Evolutionary conservation across 2,888 invertebrate genomes (phyloP).

Genomic region (Agriopis aurantiaria): DNA sequence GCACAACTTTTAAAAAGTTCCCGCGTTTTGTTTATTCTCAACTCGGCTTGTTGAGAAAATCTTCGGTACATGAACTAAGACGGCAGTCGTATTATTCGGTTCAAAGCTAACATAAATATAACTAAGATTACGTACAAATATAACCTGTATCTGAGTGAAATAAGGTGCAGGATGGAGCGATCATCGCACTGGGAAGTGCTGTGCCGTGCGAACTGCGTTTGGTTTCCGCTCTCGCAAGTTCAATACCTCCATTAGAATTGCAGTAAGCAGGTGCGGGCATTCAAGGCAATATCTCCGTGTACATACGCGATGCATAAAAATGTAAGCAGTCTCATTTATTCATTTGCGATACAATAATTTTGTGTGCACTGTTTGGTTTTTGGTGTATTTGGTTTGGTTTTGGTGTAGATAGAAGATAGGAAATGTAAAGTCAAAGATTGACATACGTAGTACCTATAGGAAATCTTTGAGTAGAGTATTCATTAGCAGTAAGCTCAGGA

Average conservation of each 20-base stretch:
- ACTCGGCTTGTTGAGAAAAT: not conserved
- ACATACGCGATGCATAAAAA: not conserved
- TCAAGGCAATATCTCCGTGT: slow-evolving; percentile 48
- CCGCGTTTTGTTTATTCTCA: not conserved
- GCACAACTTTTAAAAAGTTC: not conserved
- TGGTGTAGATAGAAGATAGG: too few species aligned
- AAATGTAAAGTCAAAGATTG: too few species aligned
- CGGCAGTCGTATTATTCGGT: not conserved
- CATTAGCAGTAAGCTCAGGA: too few species aligned
- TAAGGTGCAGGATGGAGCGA: slow-evolving; percentile 17
- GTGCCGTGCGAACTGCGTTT: slow-evolving; percentile 66
- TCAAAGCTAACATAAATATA: not conserved
- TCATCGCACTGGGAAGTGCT: slow-evolving; percentile 45
- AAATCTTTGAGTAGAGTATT: too few species aligned
- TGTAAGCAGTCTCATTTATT: not conserved
- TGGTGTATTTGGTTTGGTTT: too few species aligned
- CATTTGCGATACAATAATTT: too few species aligned
- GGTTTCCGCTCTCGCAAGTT: slow-evolving; percentile 72
- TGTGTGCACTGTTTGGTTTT: too few species aligned
- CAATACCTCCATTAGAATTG: slow-evolving; percentile 68
- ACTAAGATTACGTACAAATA: slow-evolving; percentile 10
- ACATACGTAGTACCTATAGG: too few species aligned
- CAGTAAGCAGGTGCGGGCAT: slow-evolving; percentile 52
- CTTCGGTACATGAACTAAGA: not conserved
- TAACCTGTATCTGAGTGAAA: slow-evolving; percentile 12